A percentile compares a stretch with the other conserved stretches of the same genome.
Conservation (phyloP, 2,113 vertebrate genomes). For the Phycodurus eques region DNA sequence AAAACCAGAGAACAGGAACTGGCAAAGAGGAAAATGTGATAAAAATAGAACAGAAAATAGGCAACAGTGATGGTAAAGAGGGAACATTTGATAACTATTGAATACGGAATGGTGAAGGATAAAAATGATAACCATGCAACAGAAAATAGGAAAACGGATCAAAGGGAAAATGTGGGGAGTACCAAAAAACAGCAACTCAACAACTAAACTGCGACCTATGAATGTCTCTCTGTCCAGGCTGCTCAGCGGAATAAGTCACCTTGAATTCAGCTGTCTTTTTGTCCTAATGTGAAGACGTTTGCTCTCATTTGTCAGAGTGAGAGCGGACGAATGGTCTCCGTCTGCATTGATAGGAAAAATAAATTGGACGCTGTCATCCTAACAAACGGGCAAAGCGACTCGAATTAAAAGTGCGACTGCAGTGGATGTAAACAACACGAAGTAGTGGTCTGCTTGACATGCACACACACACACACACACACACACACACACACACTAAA, state of each 20-base stretch:
- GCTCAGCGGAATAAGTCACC: not conserved
- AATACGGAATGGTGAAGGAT: no score
- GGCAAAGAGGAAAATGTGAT: not conserved
- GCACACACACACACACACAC: not conserved
- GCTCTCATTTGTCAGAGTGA: not conserved
- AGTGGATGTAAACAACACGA: not conserved
- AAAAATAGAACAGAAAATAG: not conserved
- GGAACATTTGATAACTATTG: no score
- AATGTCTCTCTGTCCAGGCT: not conserved
- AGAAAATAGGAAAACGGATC: no score
- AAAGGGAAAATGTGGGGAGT: no score
- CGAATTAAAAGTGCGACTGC: not conserved
- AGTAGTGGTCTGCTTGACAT: conserved; percentile 32
- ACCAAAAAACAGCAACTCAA: not conserved
- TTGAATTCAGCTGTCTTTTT: not conserved
- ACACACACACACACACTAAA: no score
- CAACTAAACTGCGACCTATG: not conserved
- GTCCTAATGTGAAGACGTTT: not conserved
- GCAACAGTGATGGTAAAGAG: no score
- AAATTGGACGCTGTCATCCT: not conserved
- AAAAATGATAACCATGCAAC: no score
- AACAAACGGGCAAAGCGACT: not conserved
- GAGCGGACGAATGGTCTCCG: not conserved
- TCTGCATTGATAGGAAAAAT: not conserved
- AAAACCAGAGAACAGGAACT: no score